Evolutionary conservation across 2,888 invertebrate species (phyloP), one percentile per base, ranked within the genome.

Genomic region (Nipponacmea schrenckii): DNA sequence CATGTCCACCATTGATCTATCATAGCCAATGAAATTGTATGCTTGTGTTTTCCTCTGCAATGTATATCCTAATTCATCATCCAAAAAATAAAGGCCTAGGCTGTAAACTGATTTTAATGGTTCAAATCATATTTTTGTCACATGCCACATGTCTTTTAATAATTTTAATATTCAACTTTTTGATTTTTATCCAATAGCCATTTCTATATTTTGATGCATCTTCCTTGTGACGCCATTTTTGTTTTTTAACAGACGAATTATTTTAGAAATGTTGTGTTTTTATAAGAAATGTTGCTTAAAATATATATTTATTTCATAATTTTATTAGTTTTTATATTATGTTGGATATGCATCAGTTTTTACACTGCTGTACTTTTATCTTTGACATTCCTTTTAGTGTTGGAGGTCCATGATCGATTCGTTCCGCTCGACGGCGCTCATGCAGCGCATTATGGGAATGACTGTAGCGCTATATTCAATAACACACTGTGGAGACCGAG

Each of bases 251-350:
- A 66, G 46, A 66, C 46, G 46, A 66, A 24, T 44, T 66, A 46
- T 31, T 66, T 44, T 46, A 45, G 46, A 66, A 66, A 66, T 66
- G 66, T 44, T 66, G 26, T 27, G 64, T 66, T 24, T 66, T 44
- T n/a, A 66, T 14, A 46, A 66, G 44, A 44, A 66, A 66, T 66
- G 66, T 66, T 31, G 66, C n/a, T 66, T 46, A 45, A 31, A 45
- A 45, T 66, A 39, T 45, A 44, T 12, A 44, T 46, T 66, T 66
- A 66, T 44, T 44, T 66, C 14, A 44, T 66, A n/a, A 44, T 66
- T 44, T 31, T 66, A 66, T 45, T 66, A n/a, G 17, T 44, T 15
- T 66, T 66, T 44, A 15, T 66, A 46, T 45, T 15, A n/a, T 39
- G 45, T 24, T 66, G 66, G 66, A 45, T 44, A 24, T 66, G 39